Evolutionary conservation across 2,113 vertebrate species (phyloP).

Genomic region (Chionodraco myersi): DNA sequence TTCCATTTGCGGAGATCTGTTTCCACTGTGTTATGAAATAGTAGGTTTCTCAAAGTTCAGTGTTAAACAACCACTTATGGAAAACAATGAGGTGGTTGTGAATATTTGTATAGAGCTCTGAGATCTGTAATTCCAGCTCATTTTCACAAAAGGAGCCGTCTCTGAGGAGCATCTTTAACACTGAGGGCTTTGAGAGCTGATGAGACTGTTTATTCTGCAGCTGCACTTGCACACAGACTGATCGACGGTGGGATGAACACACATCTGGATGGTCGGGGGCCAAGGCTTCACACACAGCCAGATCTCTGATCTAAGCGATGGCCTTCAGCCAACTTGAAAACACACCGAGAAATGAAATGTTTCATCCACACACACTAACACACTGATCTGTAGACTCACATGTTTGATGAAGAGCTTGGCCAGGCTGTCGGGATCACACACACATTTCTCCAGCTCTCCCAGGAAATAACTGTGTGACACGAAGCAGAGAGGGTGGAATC

Average conservation of each 20-base stretch:
- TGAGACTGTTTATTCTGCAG: conserved; percentile 28
- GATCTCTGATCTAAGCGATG: conserved; percentile 11
- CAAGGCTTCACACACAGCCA: conserved; percentile 18
- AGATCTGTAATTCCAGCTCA: conserved; percentile 15
- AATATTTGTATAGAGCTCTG: conserved; percentile 5
- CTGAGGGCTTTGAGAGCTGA: conserved; percentile 14
- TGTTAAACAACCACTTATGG: conserved; percentile 6
- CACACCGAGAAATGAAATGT: conserved; percentile 6
- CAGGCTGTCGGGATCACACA: conserved; percentile 87
- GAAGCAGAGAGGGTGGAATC: conserved; percentile 30
- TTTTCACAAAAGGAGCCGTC: conserved; percentile 15
- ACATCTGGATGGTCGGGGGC: conserved; percentile 46
- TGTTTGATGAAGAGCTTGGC: conserved; percentile 93
- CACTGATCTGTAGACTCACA: conserved; percentile 79
- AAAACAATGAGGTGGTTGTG: not conserved
- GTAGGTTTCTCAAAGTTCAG: not conserved
- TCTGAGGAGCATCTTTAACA: conserved; percentile 18
- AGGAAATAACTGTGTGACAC: conserved; percentile 87
- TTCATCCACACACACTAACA: conserved; percentile 9
- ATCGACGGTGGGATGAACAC: conserved; percentile 22
- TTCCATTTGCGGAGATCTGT: not conserved
- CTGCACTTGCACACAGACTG: conserved; percentile 33
- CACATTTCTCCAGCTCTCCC: conserved; percentile 88
- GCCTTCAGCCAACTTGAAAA: conserved; percentile 32
- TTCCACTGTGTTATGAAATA: conserved; percentile 1